Conservation (phyloP, 92 coral and sea anemone genomes). For the Desmophyllum pertusum region DNA sequence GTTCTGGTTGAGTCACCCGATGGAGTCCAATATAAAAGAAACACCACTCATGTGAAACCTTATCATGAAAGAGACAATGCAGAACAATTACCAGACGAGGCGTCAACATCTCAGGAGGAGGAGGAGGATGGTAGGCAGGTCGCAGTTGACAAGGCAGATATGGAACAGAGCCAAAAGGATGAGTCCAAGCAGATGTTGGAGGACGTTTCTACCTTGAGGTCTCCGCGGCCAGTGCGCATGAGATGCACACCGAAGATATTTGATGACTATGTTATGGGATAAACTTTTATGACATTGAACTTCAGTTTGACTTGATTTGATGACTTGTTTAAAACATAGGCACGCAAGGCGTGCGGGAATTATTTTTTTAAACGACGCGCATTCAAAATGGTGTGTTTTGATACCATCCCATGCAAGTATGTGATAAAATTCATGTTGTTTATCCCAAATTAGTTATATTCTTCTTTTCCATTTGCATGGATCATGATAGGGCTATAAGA, state of each 20-base stretch:
- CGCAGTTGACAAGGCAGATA: background rate
- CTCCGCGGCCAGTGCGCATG: background rate
- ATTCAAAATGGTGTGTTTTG: too few species aligned
- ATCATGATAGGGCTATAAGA: too few species aligned
- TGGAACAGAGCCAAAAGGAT: background rate
- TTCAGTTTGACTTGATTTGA: too few species aligned
- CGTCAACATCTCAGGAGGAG: background rate
- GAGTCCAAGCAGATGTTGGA: background rate
- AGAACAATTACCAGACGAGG: background rate
- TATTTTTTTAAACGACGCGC: too few species aligned
- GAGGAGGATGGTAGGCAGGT: background rate
- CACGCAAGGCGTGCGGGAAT: too few species aligned
- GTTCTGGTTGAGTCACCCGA: constrained; percentile 43
- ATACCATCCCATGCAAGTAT: too few species aligned
- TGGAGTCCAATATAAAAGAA: constrained; percentile 49
- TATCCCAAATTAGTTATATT: too few species aligned
- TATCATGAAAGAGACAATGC: constrained; percentile 18
- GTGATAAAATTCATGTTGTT: too few species aligned
- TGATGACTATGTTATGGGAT: background rate
- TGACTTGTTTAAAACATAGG: too few species aligned
- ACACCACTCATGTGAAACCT: constrained; percentile 27
- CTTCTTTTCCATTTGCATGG: too few species aligned
- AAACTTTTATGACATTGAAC: background rate
- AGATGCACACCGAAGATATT: background rate
- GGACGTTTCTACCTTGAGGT: background rate